These are phyloP conservation scores for Marronus borbonicus DNA, from an alignment of 2,888 invertebrate genomes.

Conservation along the genomic window DNA sequence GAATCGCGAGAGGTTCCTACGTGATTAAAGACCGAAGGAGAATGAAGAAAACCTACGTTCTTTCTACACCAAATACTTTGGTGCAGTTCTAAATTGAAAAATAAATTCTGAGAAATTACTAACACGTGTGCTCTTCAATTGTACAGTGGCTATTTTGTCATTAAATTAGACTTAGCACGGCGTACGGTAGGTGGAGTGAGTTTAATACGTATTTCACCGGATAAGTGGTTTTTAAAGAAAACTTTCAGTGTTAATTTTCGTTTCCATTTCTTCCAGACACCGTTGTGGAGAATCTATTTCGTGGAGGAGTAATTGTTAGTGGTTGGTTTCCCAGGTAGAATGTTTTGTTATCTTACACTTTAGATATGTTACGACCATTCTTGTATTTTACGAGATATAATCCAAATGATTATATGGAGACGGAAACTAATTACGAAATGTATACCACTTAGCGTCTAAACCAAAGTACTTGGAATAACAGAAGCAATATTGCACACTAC, in stretches of 20 bases:
- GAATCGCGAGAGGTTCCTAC: conserved; percentile 9
- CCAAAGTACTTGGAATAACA: too few relatives aligned
- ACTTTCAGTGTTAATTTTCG: conserved; percentile 28
- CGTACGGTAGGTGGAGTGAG: neutral
- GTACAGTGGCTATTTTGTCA: conserved; percentile 30
- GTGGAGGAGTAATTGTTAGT: neutral
- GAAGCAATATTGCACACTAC: too few relatives aligned
- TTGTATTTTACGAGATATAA: neutral
- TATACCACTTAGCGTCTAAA: too few relatives aligned
- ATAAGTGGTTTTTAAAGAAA: conserved; percentile 24
- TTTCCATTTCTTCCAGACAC: neutral
- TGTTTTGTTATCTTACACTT: neutral
- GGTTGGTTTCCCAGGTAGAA: neutral
- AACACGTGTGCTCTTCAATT: conserved; percentile 29
- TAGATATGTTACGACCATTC: too few relatives aligned
- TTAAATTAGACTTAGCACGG: conserved; percentile 37
- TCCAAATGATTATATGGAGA: neutral
- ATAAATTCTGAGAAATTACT: conserved; percentile 42
- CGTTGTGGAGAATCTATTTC: conserved; percentile 8
- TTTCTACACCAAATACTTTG: conserved; percentile 6
- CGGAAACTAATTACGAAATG: too few relatives aligned
- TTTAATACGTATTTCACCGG: conserved; percentile 10
- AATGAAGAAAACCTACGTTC: conserved; percentile 19
- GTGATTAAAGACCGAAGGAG: conserved; percentile 22
- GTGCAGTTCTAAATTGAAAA: conserved; percentile 36